A percentile compares a stretch with the other conserved stretches of the same genome.
Conservation (phyloP, 2,888 invertebrate genomes). For the Phengaris arion region DNA sequence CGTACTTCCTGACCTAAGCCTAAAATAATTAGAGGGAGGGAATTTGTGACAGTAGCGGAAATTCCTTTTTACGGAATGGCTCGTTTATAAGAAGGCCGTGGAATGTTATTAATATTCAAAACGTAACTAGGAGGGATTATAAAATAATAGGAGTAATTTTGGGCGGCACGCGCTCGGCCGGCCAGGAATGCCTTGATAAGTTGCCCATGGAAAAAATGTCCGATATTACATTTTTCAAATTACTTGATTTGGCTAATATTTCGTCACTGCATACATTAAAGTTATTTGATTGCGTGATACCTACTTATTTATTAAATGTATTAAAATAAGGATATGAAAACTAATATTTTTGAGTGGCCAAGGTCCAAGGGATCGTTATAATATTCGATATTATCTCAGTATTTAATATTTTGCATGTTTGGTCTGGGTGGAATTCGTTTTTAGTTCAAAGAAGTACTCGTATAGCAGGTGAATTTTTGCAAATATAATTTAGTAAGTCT, state of each 20-base stretch:
- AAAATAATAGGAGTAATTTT: slow-evolving; percentile 79
- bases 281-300: not conserved
- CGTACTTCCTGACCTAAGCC: slow-evolving; percentile 23
- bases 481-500: too few species aligned
- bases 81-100: slow-evolving; percentile 61
- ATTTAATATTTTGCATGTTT: too few species aligned
- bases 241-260: slow-evolving; percentile 37
- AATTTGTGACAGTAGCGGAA: slow-evolving; percentile 60
- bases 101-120: slow-evolving; percentile 79
- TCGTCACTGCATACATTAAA: slow-evolving; percentile 21
- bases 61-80: slow-evolving; percentile 63
- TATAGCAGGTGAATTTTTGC: too few species aligned
- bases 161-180: slow-evolving; percentile 62
- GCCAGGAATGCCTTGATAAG: slow-evolving; percentile 68
- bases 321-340: not conserved
- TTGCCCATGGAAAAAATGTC: slow-evolving; percentile 75
- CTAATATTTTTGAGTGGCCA: not conserved
- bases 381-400: too few species aligned
- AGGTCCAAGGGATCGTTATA: not conserved
- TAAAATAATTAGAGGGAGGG: slow-evolving; percentile 44
- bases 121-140: slow-evolving; percentile 78
- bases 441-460: too few species aligned
- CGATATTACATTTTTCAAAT: slow-evolving; percentile 74
- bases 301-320: not conserved
- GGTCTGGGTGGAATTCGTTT: too few species aligned